Base-by-base conservation (phyloP, 2,888 invertebrate genomes). In the Rhaphigaster nebulosa region DNA sequence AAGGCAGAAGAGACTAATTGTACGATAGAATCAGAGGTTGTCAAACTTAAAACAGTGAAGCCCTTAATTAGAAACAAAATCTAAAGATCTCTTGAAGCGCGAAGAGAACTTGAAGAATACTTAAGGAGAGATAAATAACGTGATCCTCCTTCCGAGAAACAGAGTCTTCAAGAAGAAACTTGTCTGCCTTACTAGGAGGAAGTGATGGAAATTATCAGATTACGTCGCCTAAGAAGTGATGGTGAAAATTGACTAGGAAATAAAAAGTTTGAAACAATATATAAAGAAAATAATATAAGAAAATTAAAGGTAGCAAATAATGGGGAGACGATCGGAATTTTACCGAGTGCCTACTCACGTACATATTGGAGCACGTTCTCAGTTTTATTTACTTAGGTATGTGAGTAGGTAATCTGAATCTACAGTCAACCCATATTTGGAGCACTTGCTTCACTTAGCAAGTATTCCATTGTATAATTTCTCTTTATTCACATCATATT, bases 41-140 rank as follows among this genome's bases (percentile, higher is more conserved):
- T 34, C 34, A 20, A 38, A 76, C 34, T 76, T 38, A 20, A 8
- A 76, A 65, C 65, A 29, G 65, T 3, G 29, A 76, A 76, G 70
- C 38, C 38, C 70, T 76, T 76, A 76, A 76, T 76, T 76, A 76
- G 70, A 76, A 38, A 76, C 70, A 76, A 76, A 76, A 76, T 76
- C 34, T 76, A 20, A 76, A 76, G 34, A 76, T 38, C 20, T 20
- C 34, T 38, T 38, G 34, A 76, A 76, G 70, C 70, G 38, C 20
- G 70, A 76, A 76, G 70, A 20, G 6, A 76, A 76, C 70, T 76
- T 76, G 70, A 76, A 76, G 70, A 76, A 76, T 34, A 38, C 70
- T 26, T 76, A 76, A 76, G 70, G 70, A 5, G 70, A 76, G 70
- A 76, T 76, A 76, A 76, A 76, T 38, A 76, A 38, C 29, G 15